These are phyloP conservation scores for Heliangelus exortis DNA, from an alignment of 2,797 vertebrate genomes.

Conservation along the genomic window DNA sequence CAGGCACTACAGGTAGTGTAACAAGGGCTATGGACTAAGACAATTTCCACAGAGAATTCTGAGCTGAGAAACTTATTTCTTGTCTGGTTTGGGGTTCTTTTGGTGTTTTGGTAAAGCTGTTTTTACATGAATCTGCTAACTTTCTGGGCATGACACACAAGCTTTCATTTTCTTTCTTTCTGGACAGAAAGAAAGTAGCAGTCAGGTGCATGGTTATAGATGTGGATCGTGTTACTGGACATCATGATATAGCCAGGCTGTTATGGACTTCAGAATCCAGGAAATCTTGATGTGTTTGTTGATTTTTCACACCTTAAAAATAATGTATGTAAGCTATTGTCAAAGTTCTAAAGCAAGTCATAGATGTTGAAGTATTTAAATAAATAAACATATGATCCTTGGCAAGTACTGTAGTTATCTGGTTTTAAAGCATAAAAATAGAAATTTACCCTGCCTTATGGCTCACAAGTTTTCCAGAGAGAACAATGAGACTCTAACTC, in stretches of 20 bases:
- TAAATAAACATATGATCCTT: slow-evolving; percentile 28
- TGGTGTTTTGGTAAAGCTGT: not conserved
- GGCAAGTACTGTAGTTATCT: not conserved
- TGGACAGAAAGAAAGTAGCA: not conserved
- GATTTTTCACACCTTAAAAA: slow-evolving; percentile 23
- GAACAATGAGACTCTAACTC: not conserved
- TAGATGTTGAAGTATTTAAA: not conserved
- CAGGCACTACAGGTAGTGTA: not conserved
- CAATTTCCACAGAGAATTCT: not conserved
- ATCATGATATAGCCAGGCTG: not conserved
- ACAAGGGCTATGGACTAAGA: not conserved
- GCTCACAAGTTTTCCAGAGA: not conserved
- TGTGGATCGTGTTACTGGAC: not conserved
- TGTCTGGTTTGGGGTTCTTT: not conserved
- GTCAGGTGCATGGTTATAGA: not conserved
- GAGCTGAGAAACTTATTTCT: not conserved
- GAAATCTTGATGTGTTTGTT: not conserved
- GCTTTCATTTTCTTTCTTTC: not conserved
- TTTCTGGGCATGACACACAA: not conserved
- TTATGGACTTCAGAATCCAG: not conserved
- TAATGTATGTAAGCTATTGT: not conserved
- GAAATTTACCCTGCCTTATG: not conserved
- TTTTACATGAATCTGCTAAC: not conserved
- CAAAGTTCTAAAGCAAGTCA: not conserved
- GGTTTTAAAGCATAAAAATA: not conserved